Conservation (phyloP, 2,888 invertebrate species). For the Stenodema calcarata region DNA sequence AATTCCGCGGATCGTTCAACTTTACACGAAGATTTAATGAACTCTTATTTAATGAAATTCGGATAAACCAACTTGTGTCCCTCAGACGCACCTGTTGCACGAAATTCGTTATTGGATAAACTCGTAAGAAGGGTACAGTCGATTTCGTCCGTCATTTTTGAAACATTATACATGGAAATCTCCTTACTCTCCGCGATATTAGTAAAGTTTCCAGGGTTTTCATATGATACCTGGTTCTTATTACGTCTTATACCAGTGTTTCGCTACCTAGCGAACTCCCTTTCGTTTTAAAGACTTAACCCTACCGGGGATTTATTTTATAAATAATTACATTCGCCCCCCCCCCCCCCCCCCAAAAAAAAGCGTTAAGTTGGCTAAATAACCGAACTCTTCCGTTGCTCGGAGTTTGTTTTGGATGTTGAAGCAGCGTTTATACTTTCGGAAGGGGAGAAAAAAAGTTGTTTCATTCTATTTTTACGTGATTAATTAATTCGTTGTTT, state of each 20-base stretch:
- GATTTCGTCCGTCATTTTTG: neutral
- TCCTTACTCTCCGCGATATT: neutral
- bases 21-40: too few relatives aligned
- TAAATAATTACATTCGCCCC: neutral
- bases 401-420: neutral
- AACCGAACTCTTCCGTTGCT: neutral
- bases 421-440: neutral
- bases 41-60: neutral
- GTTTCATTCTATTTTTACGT: neutral
- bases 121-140: neutral
- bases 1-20: neutral
- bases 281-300: neutral
- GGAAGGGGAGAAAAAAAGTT: neutral
- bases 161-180: neutral
- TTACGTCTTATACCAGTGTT: neutral
- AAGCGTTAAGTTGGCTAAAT: neutral
- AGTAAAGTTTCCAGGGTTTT: neutral
- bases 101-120: neutral
- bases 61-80: neutral
- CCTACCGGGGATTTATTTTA: neutral
- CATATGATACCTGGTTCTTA: neutral
- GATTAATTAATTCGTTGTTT: slow-evolving; percentile 2
- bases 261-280: neutral
- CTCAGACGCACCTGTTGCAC: neutral
- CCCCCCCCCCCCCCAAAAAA: too few relatives aligned